Evolutionary conservation across 2,113 vertebrate species (phyloP).

Genomic region (Rostratula benghalensis): DNA sequence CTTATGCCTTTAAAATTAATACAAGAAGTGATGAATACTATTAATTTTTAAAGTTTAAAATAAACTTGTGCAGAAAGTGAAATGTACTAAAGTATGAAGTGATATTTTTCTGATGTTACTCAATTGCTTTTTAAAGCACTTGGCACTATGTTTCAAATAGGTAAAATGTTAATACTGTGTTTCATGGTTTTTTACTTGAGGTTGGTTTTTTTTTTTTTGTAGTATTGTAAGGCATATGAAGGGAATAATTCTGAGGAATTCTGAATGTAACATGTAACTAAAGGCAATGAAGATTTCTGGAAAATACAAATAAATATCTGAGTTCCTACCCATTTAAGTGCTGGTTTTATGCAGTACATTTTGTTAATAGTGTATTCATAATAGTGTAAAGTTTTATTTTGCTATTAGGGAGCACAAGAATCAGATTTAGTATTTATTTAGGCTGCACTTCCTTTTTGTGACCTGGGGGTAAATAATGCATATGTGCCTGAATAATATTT

Average conservation of each 20-base stretch:
- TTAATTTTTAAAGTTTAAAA: background rate
- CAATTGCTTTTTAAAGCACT: background rate
- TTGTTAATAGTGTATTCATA: background rate
- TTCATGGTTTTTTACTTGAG: background rate
- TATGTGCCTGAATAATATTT: background rate
- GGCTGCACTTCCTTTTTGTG: slow-evolving; percentile 2
- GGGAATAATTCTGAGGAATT: background rate
- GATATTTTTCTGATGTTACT: background rate
- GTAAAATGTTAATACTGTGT: background rate
- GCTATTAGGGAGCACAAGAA: background rate
- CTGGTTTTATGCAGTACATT: background rate
- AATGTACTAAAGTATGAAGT: background rate
- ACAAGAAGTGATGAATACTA: background rate
- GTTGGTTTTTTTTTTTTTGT: background rate
- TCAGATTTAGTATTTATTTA: slow-evolving; percentile 9
- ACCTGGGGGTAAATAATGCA: background rate
- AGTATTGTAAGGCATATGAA: background rate
- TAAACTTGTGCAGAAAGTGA: background rate
- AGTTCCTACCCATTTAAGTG: background rate
- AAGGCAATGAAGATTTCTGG: background rate
- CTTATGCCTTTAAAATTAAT: background rate
- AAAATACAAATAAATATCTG: background rate
- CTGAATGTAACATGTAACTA: slow-evolving; percentile 9
- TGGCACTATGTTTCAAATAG: background rate
- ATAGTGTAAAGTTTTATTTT: background rate